Base-by-base conservation (phyloP, 35 echinoderm and acorn worm genomes). In the Anneissia japonica region DNA sequence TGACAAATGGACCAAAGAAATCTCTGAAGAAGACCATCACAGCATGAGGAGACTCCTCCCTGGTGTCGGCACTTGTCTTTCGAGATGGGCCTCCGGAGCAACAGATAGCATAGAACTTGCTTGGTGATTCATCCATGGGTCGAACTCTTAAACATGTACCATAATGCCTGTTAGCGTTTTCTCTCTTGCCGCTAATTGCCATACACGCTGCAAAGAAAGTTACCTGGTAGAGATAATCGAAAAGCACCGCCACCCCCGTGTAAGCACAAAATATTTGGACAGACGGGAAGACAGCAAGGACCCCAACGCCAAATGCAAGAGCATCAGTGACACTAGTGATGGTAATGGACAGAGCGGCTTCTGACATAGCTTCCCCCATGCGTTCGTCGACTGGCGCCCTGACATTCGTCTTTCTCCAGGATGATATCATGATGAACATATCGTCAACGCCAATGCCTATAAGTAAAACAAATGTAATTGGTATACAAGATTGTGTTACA, bases 181-280 rank as follows among this genome's bases (percentile, higher is more conserved):
- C 91, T 34, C 86, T 34, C 11, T 72, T 26, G 29, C 91, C 91
- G 55, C 64, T 79, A 10, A 88, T 41, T 13, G 77, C 81, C 91
- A 93, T 93, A 29, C 81, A 88, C 7, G 91, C 91, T n/a, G 39
- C 91, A 32, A 93, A 93, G 75, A 93, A 93, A 4, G 91, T 93
- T 26, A 93, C 79, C 76, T 93, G 91, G 33, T 88, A 93, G 0
- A 88, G 28, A 45, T 88, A 93, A 37, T 84, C 85, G 43, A 88
- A 88, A 1, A 85, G 30, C 4, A 93, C 86, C 21, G 91, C 91
- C n/a, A 85, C 26, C 0, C 91, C 90, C 14, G 86, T 81, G 43
- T 93, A 93, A 19, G 79, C 13, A 64, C 91, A 93, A 76, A 93
- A 93, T 19, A 85, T 88, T 43, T 46, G 38, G 2, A 92, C 74